phyloP scores from a whole-genome alignment of 2,113 vertebrate genomes.

The Lasiurus cinereus region DNA sequence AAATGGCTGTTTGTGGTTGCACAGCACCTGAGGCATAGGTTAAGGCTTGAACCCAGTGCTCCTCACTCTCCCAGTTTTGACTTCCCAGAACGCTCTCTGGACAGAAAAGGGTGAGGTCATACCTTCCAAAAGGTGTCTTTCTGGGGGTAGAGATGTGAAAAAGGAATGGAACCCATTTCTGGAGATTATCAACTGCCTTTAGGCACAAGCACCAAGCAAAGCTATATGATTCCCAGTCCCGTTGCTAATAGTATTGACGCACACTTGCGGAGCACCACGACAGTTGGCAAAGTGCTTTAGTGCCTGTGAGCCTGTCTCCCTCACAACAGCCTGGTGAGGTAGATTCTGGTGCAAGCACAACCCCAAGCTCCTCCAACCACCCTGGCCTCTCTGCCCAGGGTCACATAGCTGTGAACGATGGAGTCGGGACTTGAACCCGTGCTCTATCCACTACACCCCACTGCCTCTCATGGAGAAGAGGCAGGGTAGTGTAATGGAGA shows the following conservation, averaged over 20 bases:
- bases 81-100: background rate
- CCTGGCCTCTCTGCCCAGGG: constrained; percentile 10
- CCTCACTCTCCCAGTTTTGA: background rate
- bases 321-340: background rate
- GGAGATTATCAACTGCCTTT: background rate
- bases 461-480: constrained; percentile 76
- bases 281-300: background rate
- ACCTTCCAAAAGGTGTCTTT: background rate
- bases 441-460: constrained; percentile 73
- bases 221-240: fast-evolving
- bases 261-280: fast-evolving
- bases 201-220: background rate
- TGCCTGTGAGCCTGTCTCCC: background rate
- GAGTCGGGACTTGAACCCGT: constrained; percentile 68
- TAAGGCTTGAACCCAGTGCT: background rate
- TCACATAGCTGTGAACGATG: constrained; percentile 44
- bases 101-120: no score
- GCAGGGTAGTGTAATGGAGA: constrained; percentile 78
- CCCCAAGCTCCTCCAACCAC: background rate
- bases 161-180: background rate
- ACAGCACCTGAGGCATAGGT: background rate
- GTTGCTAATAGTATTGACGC: background rate
- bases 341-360: background rate
- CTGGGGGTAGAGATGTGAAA: background rate
- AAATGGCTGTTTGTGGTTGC: background rate